phyloP scores from a whole-genome alignment of 1,140 invertebrate genomes.

The Neodiprion pinetum region DNA sequence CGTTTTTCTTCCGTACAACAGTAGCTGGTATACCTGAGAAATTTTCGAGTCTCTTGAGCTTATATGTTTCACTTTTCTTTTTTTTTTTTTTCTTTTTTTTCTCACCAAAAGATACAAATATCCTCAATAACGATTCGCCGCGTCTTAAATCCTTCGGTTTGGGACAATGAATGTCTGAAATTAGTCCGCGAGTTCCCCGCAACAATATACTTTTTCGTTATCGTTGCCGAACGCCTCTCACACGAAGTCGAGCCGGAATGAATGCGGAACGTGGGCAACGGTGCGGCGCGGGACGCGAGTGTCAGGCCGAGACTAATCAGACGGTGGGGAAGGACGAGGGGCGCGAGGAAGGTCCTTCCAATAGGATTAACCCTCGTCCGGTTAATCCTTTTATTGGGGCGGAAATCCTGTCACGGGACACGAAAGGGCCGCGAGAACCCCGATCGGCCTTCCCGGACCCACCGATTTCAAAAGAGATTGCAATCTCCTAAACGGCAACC shows the following conservation, averaged over 20 bases:
- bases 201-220: conserved; percentile 16
- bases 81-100: too few species aligned
- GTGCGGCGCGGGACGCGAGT: neutral
- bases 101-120: too few species aligned
- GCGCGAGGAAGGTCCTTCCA: conserved; percentile 45
- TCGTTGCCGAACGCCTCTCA: conserved; percentile 12
- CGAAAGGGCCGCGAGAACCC: conserved; percentile 33
- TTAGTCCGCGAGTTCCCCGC: neutral
- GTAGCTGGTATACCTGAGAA: too few species aligned
- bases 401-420: conserved; percentile 52
- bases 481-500: conserved; percentile 1
- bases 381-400: conserved; percentile 59
- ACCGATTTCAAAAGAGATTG: neutral
- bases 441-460: neutral
- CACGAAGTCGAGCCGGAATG: conserved; percentile 30
- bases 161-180: neutral
- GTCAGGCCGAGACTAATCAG: neutral
- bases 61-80: too few species aligned
- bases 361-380: conserved; percentile 59
- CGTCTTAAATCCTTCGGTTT: neutral
- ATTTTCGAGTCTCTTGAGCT: too few species aligned
- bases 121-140: too few species aligned
- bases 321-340: neutral
- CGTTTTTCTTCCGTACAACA: too few species aligned
- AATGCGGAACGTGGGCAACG: neutral